Percentiles rank a stretch among this genome's conserved stretches.
phyloP scores from a whole-genome alignment of 2,113 vertebrate genomes.

The Anguilla japonica region DNA sequence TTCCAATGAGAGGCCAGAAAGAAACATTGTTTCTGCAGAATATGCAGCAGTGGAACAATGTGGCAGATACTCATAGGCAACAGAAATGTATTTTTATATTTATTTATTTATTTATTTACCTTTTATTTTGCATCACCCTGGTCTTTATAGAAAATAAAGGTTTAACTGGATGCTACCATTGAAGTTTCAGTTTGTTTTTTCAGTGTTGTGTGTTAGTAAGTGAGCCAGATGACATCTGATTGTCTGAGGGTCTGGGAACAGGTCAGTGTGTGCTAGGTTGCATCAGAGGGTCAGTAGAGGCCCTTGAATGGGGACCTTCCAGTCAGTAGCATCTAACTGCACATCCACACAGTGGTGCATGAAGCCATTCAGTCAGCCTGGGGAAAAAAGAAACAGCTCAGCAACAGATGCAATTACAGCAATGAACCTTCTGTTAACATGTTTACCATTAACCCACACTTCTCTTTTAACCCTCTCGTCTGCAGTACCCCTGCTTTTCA shows the following conservation, averaged over 20 bases:
- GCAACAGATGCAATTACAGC: background rate
- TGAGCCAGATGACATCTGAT: background rate
- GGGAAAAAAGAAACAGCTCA: background rate
- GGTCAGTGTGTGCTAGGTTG: background rate
- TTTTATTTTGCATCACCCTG: too few species aligned
- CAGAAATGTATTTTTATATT: too few species aligned
- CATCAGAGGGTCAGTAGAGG: background rate
- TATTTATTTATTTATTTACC: too few species aligned
- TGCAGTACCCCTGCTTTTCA: background rate
- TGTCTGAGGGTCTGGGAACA: background rate
- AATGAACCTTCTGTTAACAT: background rate
- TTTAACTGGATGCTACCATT: background rate
- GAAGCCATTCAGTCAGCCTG: background rate
- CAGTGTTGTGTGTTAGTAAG: background rate
- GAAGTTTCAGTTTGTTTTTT: too few species aligned
- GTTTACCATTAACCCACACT: background rate
- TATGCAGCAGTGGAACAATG: too few species aligned
- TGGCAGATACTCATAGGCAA: too few species aligned
- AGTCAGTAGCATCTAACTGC: background rate
- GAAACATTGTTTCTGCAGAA: too few species aligned
- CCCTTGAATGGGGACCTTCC: background rate
- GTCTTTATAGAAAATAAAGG: background rate
- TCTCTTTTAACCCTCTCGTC: background rate
- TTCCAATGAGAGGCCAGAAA: too few species aligned
- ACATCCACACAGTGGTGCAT: conserved; percentile 6